Conservation (phyloP, 2,113 vertebrate species). For the Geococcyx californianus region DNA sequence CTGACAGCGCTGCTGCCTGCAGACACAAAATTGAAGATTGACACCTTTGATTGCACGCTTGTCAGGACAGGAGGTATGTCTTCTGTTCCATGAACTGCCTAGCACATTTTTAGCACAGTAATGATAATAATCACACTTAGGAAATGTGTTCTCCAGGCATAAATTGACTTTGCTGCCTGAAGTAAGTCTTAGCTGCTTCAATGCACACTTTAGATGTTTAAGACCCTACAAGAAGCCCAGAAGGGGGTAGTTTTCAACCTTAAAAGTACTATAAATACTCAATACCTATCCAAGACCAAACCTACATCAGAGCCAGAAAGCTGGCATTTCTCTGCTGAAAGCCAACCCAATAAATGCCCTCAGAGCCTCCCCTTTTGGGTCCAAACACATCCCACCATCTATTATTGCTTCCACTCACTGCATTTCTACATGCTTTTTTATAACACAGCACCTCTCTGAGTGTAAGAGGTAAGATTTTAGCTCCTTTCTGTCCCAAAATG, state of each 20-base stretch:
- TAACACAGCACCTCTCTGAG: not conserved
- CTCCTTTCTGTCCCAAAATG: not conserved
- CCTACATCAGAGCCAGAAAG: not conserved
- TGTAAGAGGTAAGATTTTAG: not conserved
- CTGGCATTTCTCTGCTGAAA: not conserved
- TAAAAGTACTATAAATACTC: not conserved
- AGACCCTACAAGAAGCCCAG: not conserved
- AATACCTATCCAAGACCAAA: not conserved
- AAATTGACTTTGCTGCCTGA: not conserved
- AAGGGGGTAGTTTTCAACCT: not conserved
- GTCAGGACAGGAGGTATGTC: not conserved
- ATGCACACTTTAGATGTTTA: not conserved
- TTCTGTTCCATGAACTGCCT: not conserved
- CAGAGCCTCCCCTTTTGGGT: not conserved
- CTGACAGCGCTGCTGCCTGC: fast-evolving
- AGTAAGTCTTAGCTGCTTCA: not conserved
- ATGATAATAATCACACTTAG: not conserved
- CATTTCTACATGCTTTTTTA: not conserved
- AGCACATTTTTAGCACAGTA: not conserved
- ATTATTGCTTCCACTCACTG: not conserved
- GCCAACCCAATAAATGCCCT: not conserved
- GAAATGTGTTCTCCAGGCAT: not conserved
- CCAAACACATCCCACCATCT: not conserved
- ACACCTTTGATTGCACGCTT: not conserved
- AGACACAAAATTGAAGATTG: not conserved